Base-by-base conservation (phyloP, 2,113 vertebrate genomes). In the Podarcis raffonei region DNA sequence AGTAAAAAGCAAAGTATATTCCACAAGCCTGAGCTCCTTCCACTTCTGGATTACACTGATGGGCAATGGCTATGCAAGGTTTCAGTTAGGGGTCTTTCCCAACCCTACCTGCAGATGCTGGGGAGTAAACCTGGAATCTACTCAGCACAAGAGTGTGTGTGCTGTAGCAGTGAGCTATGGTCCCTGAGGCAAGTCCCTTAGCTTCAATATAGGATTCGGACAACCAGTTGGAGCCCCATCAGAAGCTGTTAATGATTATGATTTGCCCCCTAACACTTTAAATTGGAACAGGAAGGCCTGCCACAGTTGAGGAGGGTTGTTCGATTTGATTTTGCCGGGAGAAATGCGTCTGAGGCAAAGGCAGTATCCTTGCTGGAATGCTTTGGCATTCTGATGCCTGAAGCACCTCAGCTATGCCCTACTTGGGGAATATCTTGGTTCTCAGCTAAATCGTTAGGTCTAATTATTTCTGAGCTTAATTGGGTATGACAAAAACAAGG, bases 301-400 rank as follows among this genome's bases (percentile, higher is more conserved):
- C 57, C 71, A 84, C 0, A 87, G 53, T 62, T 35, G 15, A 59
- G 20, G 66, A 79, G 48, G 32, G 42, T 25, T 42, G 74, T 80
- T 27, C 75, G 3, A 18, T 7, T 27, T 39, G 57, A 75, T 84
- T 82, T 57, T 65, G 68, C 39, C 8, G 7, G 81, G 77, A 84
- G 25, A 69, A 27, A 32, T 9, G 62, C 30, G 62, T 86, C 71
- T 85, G 35, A 84, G 93, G 82, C 85, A 91, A 8, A 87, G 79
- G 87, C 81, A 88, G 42, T 84, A 65, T 68, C 71, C 81, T 77
- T 53, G 1, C 83, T 0, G 57, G 0, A 77, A 71, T 23, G 85
- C 11, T 30, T 71, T 42, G 71, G 83, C n/a, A 8, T 22, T 66
- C 23, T 22, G 20, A 76, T 78, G 89, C 69, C 42, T 83, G 57